A percentile compares a stretch with the other conserved stretches of the same genome.
phyloP scores from a whole-genome alignment of 2,888 invertebrate genomes.

The Corbicula japonica region DNA sequence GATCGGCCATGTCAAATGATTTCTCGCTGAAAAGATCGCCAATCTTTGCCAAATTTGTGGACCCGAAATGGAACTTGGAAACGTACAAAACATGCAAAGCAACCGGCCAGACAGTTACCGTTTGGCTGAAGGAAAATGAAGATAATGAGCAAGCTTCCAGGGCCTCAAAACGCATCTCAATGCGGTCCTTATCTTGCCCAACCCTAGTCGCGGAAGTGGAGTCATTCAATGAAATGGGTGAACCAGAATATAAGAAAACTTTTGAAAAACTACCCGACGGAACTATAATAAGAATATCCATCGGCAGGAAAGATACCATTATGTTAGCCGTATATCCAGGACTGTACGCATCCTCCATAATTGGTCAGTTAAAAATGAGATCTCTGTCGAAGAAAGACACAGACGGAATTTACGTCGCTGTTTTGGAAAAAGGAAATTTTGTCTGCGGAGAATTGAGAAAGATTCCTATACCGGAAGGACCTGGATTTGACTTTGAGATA shows the following conservation, averaged over 20 bases:
- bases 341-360: constrained; percentile 54
- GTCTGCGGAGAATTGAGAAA: constrained; percentile 61
- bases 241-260: constrained; percentile 52
- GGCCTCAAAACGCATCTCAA: constrained; percentile 61
- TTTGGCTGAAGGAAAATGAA: constrained; percentile 59
- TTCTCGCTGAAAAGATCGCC: constrained; percentile 60
- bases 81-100: constrained; percentile 57
- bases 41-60: constrained; percentile 61
- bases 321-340: constrained; percentile 63
- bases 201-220: constrained; percentile 52
- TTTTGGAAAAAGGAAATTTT: constrained; percentile 56
- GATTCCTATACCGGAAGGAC: constrained; percentile 63
- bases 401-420: constrained; percentile 64
- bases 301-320: constrained; percentile 56
- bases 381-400: constrained; percentile 59
- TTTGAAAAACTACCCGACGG: constrained; percentile 64
- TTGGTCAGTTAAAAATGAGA: constrained; percentile 55
- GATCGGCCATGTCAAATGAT: constrained; percentile 58
- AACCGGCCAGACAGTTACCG: constrained; percentile 61
- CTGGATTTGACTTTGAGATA: constrained; percentile 63
- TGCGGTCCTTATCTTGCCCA: constrained; percentile 54
- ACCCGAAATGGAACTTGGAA: constrained; percentile 66
- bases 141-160: constrained; percentile 52
- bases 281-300: constrained; percentile 55
- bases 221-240: constrained; percentile 59